These are phyloP conservation scores for Zhuqinia jingwanae DNA, from an alignment of 2,888 invertebrate genomes.

Conservation along the genomic window DNA sequence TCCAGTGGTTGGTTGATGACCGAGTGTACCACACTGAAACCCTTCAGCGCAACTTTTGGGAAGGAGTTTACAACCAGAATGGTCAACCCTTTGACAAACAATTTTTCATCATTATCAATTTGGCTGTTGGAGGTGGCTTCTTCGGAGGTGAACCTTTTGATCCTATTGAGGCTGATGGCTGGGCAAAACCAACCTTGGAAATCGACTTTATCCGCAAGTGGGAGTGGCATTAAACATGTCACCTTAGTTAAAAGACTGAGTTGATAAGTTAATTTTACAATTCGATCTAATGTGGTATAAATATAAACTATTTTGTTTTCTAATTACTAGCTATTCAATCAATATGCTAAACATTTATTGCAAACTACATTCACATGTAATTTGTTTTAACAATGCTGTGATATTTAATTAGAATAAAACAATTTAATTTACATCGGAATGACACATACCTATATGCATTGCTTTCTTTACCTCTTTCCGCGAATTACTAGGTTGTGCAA, in stretches of 20 bases:
- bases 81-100: constrained; percentile 75
- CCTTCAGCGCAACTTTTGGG: constrained; percentile 69
- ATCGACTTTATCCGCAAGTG: constrained; percentile 72
- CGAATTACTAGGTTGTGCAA: no score
- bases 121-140: constrained; percentile 76
- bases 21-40: constrained; percentile 63
- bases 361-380: no score
- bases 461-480: no score
- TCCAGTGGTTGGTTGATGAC: constrained; percentile 74
- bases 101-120: constrained; percentile 74
- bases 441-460: no score
- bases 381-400: not conserved
- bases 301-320: not conserved
- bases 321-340: no score
- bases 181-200: constrained; percentile 73
- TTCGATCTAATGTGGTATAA: not conserved
- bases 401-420: constrained; percentile 9
- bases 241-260: constrained; percentile 26
- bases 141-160: constrained; percentile 73
- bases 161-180: constrained; percentile 70
- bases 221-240: constrained; percentile 65
- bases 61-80: constrained; percentile 60
- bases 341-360: not conserved
- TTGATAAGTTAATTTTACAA: not conserved
- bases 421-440: no score